These are phyloP conservation scores for Mus pahari DNA, from an alignment of 2,113 vertebrate species.

Conservation along the genomic window DNA sequence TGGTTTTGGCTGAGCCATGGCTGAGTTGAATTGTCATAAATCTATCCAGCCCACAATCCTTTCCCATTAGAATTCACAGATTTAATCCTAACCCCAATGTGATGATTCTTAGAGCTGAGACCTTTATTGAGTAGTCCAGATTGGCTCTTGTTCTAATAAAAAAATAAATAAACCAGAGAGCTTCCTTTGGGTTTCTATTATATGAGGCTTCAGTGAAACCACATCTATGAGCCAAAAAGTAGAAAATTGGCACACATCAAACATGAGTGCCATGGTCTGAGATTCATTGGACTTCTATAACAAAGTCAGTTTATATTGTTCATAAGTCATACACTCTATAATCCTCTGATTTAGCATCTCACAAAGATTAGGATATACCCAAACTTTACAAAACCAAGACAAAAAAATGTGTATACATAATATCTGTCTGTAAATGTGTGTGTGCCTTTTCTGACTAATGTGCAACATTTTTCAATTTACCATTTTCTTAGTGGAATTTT, in stretches of 20 bases:
- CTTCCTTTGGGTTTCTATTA: neutral
- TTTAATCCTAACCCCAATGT: neutral
- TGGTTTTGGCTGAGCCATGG: neutral
- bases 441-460: neutral
- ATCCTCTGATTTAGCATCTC: neutral
- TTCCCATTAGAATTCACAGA: neutral
- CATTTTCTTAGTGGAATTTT: neutral
- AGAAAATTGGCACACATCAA: neutral
- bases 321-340: neutral
- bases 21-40: neutral
- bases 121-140: neutral
- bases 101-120: neutral
- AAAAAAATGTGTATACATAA: neutral
- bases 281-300: neutral
- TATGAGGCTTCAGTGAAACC: neutral
- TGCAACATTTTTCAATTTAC: neutral
- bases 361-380: neutral
- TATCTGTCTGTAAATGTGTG: neutral
- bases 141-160: neutral
- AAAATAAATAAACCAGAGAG: neutral
- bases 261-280: neutral
- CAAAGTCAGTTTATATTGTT: neutral
- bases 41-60: neutral
- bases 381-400: neutral
- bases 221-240: neutral